Conservation (phyloP, 2,797 vertebrate genomes). For the Acomys russatus region DNA sequence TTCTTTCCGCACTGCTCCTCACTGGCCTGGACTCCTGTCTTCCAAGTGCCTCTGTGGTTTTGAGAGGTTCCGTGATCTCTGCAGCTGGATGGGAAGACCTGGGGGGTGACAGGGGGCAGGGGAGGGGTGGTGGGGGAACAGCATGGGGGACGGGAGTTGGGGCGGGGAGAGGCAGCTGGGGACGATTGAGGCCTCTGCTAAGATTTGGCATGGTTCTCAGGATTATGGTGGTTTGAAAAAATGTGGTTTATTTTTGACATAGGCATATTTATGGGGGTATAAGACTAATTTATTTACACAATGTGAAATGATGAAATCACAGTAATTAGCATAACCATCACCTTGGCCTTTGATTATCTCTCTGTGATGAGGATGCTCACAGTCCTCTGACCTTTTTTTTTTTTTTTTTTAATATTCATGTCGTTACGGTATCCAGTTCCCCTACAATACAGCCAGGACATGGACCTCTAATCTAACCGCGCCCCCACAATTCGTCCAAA, state of each 20-base stretch:
- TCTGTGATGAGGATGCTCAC: not conserved
- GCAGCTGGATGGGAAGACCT: not conserved
- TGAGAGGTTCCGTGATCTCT: not conserved
- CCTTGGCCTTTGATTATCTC: not conserved
- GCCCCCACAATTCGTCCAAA: not conserved
- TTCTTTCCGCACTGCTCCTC: not conserved
- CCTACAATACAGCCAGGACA: not conserved
- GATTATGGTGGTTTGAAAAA: not conserved
- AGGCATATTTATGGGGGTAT: not conserved
- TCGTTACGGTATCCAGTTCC: no score
- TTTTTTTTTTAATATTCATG: not conserved
- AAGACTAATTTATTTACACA: not conserved
- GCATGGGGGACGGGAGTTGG: no score
- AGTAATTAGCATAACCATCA: not conserved
- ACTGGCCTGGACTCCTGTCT: not conserved
- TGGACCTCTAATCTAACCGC: not conserved
- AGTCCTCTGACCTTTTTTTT: not conserved
- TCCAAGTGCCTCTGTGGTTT: not conserved
- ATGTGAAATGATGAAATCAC: not conserved
- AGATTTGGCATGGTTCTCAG: not conserved
- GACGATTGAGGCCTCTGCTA: not conserved
- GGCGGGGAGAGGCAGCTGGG: no score
- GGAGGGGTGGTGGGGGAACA: no score
- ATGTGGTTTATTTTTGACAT: not conserved
- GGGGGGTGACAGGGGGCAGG: not conserved